These are phyloP conservation scores for Hemichromis elongatus DNA, from an alignment of 2,113 vertebrate genomes.

Conservation along the genomic window DNA sequence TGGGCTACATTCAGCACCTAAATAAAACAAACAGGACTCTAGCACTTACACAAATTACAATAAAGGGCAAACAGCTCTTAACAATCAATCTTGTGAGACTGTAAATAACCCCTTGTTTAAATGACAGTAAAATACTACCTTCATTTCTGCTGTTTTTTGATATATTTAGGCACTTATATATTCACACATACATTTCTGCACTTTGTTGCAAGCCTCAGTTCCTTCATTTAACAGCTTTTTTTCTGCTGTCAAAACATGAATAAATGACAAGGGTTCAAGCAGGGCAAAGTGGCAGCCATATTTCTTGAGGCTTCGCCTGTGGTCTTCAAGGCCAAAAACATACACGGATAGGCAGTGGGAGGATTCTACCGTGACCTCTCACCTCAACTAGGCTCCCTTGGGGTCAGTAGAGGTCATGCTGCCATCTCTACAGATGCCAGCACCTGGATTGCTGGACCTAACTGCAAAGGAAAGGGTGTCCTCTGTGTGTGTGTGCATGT, in stretches of 20 bases:
- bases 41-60: neutral
- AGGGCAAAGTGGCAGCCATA: conserved; percentile 31
- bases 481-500: neutral
- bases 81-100: neutral
- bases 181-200: neutral
- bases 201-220: neutral
- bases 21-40: neutral
- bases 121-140: neutral
- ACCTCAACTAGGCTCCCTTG: conserved; percentile 38
- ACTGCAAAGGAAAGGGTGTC: neutral
- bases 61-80: neutral
- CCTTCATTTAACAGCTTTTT: neutral
- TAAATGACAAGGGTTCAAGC: conserved; percentile 42
- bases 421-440: conserved; percentile 41
- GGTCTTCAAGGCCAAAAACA: conserved; percentile 59
- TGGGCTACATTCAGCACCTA: neutral
- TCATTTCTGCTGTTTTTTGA: neutral
- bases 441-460: conserved; percentile 60
- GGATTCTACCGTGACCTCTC: conserved; percentile 55
- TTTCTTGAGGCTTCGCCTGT: conserved; percentile 55
- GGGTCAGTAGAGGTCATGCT: conserved; percentile 51
- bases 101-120: neutral
- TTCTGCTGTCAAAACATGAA: conserved; percentile 32
- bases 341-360: conserved; percentile 65
- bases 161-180: neutral